A percentile compares a stretch with the other conserved stretches of the same genome.
Evolutionary conservation across 2,113 vertebrate genomes (phyloP).

Genomic region (Otis tarda): DNA sequence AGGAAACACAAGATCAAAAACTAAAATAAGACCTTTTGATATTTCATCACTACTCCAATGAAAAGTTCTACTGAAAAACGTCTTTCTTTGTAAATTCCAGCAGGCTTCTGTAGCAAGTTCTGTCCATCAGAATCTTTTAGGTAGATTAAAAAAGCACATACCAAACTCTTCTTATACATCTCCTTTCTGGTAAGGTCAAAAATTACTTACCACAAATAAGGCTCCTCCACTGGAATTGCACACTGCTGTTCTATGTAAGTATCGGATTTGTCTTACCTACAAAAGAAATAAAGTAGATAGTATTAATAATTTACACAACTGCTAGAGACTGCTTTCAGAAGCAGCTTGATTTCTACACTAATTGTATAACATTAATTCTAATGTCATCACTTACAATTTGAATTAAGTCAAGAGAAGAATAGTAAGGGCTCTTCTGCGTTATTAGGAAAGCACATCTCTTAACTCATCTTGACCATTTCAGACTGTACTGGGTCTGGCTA

Average conservation of each 20-base stretch:
- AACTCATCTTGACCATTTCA: not conserved
- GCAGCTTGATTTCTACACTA: not conserved
- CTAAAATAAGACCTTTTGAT: not conserved
- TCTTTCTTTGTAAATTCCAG: not conserved
- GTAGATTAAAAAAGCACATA: not conserved
- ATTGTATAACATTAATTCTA: not conserved
- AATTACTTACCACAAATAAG: conserved; percentile 89
- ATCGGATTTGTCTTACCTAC: conserved; percentile 82
- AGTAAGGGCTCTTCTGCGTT: not conserved
- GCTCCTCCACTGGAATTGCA: conserved; percentile 84
- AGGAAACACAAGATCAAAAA: not conserved
- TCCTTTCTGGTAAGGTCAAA: not conserved
- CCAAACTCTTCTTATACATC: not conserved
- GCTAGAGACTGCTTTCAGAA: not conserved
- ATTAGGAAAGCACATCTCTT: not conserved
- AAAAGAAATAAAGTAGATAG: conserved; percentile 7
- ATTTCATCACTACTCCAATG: not conserved
- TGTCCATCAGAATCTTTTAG: not conserved
- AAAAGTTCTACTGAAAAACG: not conserved
- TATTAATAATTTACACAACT: not conserved
- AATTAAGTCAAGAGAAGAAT: not conserved
- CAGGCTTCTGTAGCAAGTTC: not conserved
- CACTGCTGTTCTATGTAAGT: conserved; percentile 81
- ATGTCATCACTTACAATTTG: not conserved
- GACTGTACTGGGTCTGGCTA: not conserved